Conservation (phyloP, 2,888 invertebrate genomes). For the Sphinx pinastri region DNA sequence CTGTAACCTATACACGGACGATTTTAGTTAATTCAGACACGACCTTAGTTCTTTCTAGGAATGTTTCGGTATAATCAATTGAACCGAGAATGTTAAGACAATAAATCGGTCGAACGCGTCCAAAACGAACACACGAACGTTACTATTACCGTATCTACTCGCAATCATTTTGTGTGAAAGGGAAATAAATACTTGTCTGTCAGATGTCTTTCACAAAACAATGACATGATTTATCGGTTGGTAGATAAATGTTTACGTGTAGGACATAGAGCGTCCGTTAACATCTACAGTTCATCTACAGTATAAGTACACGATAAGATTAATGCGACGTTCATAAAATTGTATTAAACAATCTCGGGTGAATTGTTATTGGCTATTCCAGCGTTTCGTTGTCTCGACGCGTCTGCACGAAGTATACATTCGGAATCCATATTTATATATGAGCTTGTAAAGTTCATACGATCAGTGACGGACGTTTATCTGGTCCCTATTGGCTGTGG, state of each 20-base stretch:
- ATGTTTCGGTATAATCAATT: slow-evolving; percentile 4
- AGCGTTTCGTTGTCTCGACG: background rate
- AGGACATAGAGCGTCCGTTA: slow-evolving; percentile 41
- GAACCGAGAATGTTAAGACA: slow-evolving; percentile 5
- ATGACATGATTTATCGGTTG: slow-evolving; percentile 54
- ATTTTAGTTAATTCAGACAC: background rate
- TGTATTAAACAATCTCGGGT: background rate
- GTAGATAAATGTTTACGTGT: slow-evolving; percentile 51
- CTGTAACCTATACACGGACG: background rate
- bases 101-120: slow-evolving; percentile 24
- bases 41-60: background rate
- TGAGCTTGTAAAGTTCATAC: slow-evolving; percentile 3
- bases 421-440: background rate
- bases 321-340: slow-evolving; percentile 21
- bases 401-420: background rate
- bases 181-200: slow-evolving; percentile 55
- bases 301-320: slow-evolving; percentile 24
- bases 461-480: slow-evolving; percentile 12
- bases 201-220: slow-evolving; percentile 53
- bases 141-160: slow-evolving; percentile 17
- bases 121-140: slow-evolving; percentile 22
- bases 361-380: slow-evolving; percentile 5
- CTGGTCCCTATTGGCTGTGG: slow-evolving; percentile 27
- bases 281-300: slow-evolving; percentile 20
- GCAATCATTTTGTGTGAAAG: slow-evolving; percentile 39